These are phyloP conservation scores for Myocastor coypus DNA, from an alignment of 2,113 vertebrate genomes.

Conservation along the genomic window DNA sequence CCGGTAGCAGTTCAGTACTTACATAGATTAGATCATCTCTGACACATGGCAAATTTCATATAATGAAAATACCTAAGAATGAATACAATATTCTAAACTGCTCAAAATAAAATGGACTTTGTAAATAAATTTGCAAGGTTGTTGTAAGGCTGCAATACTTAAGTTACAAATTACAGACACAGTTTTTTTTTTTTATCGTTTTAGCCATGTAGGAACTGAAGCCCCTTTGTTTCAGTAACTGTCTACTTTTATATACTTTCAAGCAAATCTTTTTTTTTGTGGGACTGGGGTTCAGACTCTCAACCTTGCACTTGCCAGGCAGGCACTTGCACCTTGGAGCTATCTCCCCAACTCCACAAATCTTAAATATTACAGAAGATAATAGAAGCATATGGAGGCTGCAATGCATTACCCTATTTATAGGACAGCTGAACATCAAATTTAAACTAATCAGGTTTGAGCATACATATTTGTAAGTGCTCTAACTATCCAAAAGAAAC, in stretches of 20 bases:
- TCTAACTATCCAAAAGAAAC: conserved; percentile 70
- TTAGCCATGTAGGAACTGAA: conserved; percentile 82
- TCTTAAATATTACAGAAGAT: too few relatives aligned
- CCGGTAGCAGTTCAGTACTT: conserved; percentile 87
- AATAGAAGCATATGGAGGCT: too few relatives aligned
- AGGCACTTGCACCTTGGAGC: too few relatives aligned
- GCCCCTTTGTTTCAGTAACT: conserved; percentile 74
- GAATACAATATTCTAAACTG: too few relatives aligned
- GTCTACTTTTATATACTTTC: background rate
- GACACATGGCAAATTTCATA: conserved; percentile 80
- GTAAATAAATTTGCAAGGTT: conserved; percentile 17
- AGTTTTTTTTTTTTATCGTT: background rate
- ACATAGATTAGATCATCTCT: conserved; percentile 88
- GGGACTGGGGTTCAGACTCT: too few relatives aligned
- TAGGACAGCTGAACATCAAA: too few relatives aligned
- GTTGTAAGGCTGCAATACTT: conserved; percentile 62
- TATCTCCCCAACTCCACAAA: too few relatives aligned
- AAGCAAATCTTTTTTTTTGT: too few relatives aligned
- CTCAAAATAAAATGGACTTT: background rate
- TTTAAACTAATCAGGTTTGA: background rate
- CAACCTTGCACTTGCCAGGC: too few relatives aligned
- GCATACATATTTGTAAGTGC: conserved; percentile 89
- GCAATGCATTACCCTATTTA: too few relatives aligned
- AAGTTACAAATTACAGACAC: background rate
- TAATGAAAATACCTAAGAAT: too few relatives aligned